These are phyloP conservation scores for Acestrorhynchus altus DNA, from an alignment of 2,797 vertebrate genomes.

Conservation along the genomic window DNA sequence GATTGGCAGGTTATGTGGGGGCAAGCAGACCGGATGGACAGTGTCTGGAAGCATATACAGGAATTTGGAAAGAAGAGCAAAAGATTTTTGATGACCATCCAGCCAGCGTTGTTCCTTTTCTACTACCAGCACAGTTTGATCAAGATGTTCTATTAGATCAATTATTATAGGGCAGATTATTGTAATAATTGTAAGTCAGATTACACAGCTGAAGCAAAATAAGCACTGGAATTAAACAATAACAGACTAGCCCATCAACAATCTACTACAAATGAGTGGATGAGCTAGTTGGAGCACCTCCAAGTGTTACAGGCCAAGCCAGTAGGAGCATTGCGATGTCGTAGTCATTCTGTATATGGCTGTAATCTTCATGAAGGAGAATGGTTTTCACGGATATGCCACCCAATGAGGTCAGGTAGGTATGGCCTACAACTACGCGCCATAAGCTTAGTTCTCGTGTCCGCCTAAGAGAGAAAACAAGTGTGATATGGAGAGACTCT, in stretches of 20 bases:
- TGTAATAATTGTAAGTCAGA: no score
- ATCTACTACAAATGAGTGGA: neutral
- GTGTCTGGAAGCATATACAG: slow-evolving; percentile 59
- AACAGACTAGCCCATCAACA: neutral
- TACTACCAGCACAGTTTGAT: no score
- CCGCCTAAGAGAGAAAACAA: slow-evolving; percentile 13
- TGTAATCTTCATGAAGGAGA: slow-evolving; percentile 52
- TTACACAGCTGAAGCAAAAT: neutral
- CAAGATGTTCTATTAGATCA: neutral
- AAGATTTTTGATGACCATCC: neutral
- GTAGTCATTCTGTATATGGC: slow-evolving; percentile 42
- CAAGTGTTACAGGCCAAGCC: slow-evolving; percentile 28
- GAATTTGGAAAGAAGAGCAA: neutral
- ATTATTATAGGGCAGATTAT: neutral
- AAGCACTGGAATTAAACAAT: neutral
- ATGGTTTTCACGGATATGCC: slow-evolving; percentile 37
- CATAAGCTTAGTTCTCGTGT: slow-evolving; percentile 49
- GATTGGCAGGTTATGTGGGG: slow-evolving; percentile 75
- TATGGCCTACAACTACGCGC: slow-evolving; percentile 56
- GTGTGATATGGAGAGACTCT: neutral
- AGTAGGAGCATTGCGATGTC: slow-evolving; percentile 60
- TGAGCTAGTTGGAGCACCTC: slow-evolving; percentile 36
- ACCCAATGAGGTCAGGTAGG: slow-evolving; percentile 20
- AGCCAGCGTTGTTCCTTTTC: neutral
- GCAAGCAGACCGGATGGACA: slow-evolving; percentile 79